phyloP scores from a whole-genome alignment of 2,113 vertebrate species.

The Hippotragus niger region DNA sequence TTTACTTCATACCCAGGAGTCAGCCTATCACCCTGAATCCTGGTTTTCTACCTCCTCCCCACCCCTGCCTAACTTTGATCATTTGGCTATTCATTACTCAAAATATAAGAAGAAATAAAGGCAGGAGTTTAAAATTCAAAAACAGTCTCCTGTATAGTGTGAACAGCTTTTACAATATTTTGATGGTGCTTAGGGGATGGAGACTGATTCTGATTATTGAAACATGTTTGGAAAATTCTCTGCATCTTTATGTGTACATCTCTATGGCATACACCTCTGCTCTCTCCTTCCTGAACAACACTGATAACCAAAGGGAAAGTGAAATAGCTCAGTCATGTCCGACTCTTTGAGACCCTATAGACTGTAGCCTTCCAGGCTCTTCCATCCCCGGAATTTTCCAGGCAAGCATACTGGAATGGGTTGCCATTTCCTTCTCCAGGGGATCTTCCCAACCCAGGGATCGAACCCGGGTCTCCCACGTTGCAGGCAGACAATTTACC shows the following conservation, averaged over 20 bases:
- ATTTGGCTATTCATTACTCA: neutral
- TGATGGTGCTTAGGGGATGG: neutral
- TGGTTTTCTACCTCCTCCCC: neutral
- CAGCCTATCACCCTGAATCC: neutral
- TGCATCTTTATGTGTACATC: neutral
- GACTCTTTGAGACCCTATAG: neutral
- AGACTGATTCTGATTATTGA: neutral
- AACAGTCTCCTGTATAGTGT: neutral
- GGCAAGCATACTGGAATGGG: neutral
- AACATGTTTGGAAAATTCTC: neutral
- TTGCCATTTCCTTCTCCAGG: neutral
- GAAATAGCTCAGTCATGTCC: neutral
- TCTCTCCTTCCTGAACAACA: neutral
- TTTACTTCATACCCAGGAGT: neutral
- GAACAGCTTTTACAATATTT: neutral
- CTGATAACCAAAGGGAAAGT: neutral
- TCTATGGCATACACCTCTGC: neutral
- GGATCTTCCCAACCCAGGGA: neutral
- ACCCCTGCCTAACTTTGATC: neutral
- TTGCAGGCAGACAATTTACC: neutral
- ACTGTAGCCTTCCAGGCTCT: neutral
- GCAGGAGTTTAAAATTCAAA: neutral
- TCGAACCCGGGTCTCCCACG: fast-evolving
- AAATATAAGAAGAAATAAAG: neutral
- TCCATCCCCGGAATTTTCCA: neutral